A percentile compares a stretch with the other conserved stretches of the same genome.
phyloP scores from a whole-genome alignment of 2,113 vertebrate genomes.

The Pipra filicauda region DNA sequence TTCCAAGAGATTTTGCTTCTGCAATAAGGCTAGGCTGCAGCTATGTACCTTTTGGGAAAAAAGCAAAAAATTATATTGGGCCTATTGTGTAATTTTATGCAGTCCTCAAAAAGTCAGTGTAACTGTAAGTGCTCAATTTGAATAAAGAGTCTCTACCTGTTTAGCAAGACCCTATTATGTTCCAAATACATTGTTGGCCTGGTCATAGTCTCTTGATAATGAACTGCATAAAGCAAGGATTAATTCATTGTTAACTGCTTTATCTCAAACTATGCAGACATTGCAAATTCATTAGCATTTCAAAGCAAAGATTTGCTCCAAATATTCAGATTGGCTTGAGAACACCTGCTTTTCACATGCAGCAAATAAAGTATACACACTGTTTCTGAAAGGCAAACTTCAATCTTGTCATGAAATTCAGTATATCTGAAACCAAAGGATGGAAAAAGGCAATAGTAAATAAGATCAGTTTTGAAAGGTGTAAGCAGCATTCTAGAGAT shows the following conservation, averaged over 20 bases:
- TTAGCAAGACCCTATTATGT: slow-evolving; percentile 52
- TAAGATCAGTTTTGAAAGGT: not conserved
- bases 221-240: slow-evolving; percentile 75
- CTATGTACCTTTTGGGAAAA: not conserved
- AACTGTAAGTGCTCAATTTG: not conserved
- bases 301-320: slow-evolving; percentile 78
- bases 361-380: slow-evolving; percentile 57
- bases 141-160: slow-evolving; percentile 63
- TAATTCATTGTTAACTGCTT: slow-evolving; percentile 78
- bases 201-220: slow-evolving; percentile 65
- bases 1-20: not conserved
- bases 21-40: not conserved
- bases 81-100: not conserved
- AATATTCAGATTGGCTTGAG: slow-evolving; percentile 72
- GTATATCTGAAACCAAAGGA: not conserved
- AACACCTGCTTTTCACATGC: slow-evolving; percentile 74
- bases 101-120: not conserved
- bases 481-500: not conserved
- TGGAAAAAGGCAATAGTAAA: not conserved
- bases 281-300: slow-evolving; percentile 77
- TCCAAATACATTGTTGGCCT: slow-evolving; percentile 57
- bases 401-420: slow-evolving; percentile 37
- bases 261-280: slow-evolving; percentile 76
- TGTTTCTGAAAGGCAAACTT: slow-evolving; percentile 23
- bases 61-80: not conserved